phyloP scores from a whole-genome alignment of 2,113 vertebrate species.

The Pavo muticus region DNA sequence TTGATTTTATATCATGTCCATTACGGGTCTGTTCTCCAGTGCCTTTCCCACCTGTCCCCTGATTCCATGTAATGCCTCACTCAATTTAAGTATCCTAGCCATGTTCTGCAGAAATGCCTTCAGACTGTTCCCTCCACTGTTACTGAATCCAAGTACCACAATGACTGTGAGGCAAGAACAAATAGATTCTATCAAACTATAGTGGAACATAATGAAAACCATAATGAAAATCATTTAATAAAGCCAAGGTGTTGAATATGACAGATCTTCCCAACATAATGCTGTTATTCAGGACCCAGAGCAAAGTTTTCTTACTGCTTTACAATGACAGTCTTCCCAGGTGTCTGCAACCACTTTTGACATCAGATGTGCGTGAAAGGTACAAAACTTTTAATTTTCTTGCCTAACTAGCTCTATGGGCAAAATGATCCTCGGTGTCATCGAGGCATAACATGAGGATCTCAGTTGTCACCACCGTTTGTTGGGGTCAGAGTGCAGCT shows the following conservation, averaged over 20 bases:
- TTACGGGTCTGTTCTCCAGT: background rate
- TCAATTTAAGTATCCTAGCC: background rate
- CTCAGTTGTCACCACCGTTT: background rate
- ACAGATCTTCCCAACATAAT: background rate
- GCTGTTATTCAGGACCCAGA: background rate
- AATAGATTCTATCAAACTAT: background rate
- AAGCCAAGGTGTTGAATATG: background rate
- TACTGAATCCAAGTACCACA: background rate
- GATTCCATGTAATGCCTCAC: background rate
- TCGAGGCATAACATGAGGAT: too few relatives aligned
- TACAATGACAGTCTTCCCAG: background rate
- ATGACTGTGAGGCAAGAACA: background rate
- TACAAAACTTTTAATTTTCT: background rate
- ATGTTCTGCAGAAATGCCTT: background rate
- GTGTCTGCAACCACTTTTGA: background rate
- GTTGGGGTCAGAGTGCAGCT: accelerated
- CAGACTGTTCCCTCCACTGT: background rate
- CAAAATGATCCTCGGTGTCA: background rate
- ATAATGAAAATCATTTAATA: background rate
- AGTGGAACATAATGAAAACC: background rate
- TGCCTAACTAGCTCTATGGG: background rate
- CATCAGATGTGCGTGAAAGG: background rate
- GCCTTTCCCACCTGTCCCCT: background rate
- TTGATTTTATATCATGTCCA: background rate
- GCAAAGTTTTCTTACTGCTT: background rate